phyloP scores from a whole-genome alignment of 2,797 vertebrate species.

The Hippopotamyrus pictus region DNA sequence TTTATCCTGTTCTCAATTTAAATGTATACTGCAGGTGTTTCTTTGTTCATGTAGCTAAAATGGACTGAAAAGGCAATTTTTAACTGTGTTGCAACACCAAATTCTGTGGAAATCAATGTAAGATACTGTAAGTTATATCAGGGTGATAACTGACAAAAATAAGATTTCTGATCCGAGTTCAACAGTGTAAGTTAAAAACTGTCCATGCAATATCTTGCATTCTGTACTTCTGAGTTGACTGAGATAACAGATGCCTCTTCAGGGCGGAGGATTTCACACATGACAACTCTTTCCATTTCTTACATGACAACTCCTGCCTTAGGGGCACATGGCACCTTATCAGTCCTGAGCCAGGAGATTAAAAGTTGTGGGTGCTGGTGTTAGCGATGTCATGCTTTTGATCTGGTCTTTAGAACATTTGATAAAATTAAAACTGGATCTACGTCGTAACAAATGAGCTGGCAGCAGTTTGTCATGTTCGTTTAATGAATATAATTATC shows the following conservation, averaged over 20 bases:
- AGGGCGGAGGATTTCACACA: neutral
- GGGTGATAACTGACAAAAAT: neutral
- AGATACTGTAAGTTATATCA: neutral
- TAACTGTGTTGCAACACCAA: neutral
- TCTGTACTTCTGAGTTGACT: neutral
- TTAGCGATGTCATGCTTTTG: constrained; percentile 7
- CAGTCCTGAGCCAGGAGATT: neutral
- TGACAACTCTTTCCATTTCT: neutral
- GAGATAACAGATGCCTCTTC: neutral
- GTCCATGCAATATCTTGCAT: neutral
- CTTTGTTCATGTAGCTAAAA: neutral
- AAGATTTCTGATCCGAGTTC: neutral
- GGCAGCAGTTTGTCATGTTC: neutral
- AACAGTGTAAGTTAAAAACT: neutral
- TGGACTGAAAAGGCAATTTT: neutral
- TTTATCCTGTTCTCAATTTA: neutral
- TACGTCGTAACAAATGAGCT: neutral
- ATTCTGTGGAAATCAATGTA: neutral
- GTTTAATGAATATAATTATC: neutral
- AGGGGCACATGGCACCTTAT: constrained; percentile 4
- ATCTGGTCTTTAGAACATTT: constrained; percentile 16
- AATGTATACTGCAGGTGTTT: neutral
- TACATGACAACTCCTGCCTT: neutral
- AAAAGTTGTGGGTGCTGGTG: neutral
- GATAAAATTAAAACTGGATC: constrained; percentile 8